Conservation (phyloP, 2,797 vertebrate genomes). For the Ctenopoma multispine region DNA sequence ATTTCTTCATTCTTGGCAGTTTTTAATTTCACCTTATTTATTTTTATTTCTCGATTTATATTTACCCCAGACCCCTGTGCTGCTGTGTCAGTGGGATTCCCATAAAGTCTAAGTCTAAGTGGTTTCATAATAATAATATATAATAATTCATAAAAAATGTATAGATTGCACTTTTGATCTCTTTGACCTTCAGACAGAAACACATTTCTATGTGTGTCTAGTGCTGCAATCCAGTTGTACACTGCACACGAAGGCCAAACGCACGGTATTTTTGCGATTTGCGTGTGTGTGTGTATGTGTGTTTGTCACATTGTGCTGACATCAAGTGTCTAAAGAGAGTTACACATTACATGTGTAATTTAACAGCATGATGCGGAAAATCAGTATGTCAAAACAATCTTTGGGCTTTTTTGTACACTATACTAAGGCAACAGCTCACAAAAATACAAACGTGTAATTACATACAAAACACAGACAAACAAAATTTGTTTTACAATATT, state of each 20-base stretch:
- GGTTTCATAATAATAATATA: no score
- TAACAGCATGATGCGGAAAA: constrained; percentile 11
- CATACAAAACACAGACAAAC: not conserved
- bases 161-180: constrained; percentile 22
- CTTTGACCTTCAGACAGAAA: constrained; percentile 34
- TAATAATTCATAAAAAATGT: constrained; percentile 2
- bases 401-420: not conserved
- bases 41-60: no score
- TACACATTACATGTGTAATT: not conserved
- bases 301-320: not conserved
- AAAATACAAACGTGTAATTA: constrained; percentile 24
- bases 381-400: constrained; percentile 12
- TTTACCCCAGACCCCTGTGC: no score
- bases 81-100: no score
- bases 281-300: not conserved
- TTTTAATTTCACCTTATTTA: no score
- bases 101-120: no score
- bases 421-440: not conserved
- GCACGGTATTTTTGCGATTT: no score
- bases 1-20: no score
- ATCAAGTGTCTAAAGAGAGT: constrained; percentile 2
- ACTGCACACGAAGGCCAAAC: constrained; percentile 1
- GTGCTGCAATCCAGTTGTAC: constrained; percentile 31
- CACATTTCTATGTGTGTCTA: constrained; percentile 19
- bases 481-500: not conserved